Evolutionary conservation across 2,888 invertebrate species (phyloP).

Genomic region (Tenthredo livida): DNA sequence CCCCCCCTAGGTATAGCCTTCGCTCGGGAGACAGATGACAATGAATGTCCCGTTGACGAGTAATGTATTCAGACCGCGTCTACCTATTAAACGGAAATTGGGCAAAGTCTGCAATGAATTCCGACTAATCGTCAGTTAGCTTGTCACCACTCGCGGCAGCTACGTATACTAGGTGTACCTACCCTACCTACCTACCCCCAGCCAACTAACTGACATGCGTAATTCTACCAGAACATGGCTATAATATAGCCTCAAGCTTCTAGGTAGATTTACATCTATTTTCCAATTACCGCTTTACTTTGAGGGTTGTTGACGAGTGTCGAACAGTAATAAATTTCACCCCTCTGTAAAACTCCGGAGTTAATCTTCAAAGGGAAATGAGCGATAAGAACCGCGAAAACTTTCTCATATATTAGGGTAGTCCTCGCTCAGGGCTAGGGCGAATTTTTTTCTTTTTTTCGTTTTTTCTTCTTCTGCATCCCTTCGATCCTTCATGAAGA

Average conservation of each 20-base stretch:
- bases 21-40: not conserved
- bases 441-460: not conserved
- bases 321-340: not conserved
- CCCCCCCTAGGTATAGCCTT: not conserved
- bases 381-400: not conserved
- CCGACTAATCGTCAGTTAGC: slow-evolving; percentile 36
- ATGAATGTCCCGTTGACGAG: slow-evolving; percentile 21
- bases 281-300: not conserved
- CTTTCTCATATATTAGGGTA: not conserved
- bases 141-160: not conserved
- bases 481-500: not conserved
- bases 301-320: not conserved
- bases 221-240: not conserved
- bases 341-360: not conserved
- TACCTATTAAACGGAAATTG: slow-evolving; percentile 46
- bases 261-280: not conserved
- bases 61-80: slow-evolving; percentile 37
- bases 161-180: not conserved
- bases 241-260: not conserved
- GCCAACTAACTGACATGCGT: not conserved
- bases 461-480: not conserved
- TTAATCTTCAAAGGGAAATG: not conserved
- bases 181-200: not conserved
- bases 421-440: no score
- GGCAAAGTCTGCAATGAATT: slow-evolving; percentile 43